phyloP scores from a whole-genome alignment of 2,113 vertebrate genomes.

The Planiliza haematocheilus region DNA sequence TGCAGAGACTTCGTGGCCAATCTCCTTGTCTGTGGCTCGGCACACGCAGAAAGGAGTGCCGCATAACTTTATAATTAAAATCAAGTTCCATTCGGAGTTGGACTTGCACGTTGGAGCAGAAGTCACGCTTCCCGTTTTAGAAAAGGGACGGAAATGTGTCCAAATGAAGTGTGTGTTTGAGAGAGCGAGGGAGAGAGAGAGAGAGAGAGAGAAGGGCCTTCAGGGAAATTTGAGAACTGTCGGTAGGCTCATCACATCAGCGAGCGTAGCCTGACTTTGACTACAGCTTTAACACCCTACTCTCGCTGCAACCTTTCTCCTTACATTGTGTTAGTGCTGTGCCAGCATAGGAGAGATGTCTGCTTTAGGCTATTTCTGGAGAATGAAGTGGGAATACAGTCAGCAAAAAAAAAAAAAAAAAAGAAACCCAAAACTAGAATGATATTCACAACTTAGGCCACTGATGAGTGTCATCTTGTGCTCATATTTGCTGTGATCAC shows the following conservation, averaged over 20 bases:
- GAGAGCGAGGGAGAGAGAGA: background rate
- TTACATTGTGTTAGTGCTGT: conserved; percentile 18
- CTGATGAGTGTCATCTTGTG: conserved; percentile 7
- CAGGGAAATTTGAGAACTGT: conserved; percentile 19
- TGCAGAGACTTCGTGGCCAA: background rate
- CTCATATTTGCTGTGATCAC: conserved; percentile 23
- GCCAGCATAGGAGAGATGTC: conserved; percentile 38
- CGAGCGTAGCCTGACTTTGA: conserved; percentile 3
- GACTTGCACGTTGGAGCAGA: background rate
- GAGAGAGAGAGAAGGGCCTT: too few species aligned
- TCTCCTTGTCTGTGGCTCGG: conserved; percentile 5
- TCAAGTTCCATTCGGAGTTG: conserved; percentile 12
- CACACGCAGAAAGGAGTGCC: background rate
- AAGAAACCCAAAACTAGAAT: background rate
- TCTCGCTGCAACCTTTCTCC: conserved; percentile 14
- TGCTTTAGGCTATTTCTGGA: conserved; percentile 29
- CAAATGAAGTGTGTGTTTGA: background rate
- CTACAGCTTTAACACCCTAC: conserved; percentile 12
- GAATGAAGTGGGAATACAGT: conserved; percentile 19
- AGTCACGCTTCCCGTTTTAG: conserved; percentile 22
- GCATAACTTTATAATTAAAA: conserved; percentile 37
- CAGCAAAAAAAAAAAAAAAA: conserved; percentile 22
- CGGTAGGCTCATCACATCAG: conserved; percentile 26
- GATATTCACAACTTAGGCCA: conserved; percentile 8
- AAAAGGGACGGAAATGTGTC: conserved; percentile 15